phyloP scores from a whole-genome alignment of 2,113 vertebrate species.

The Nicator chloris region DNA sequence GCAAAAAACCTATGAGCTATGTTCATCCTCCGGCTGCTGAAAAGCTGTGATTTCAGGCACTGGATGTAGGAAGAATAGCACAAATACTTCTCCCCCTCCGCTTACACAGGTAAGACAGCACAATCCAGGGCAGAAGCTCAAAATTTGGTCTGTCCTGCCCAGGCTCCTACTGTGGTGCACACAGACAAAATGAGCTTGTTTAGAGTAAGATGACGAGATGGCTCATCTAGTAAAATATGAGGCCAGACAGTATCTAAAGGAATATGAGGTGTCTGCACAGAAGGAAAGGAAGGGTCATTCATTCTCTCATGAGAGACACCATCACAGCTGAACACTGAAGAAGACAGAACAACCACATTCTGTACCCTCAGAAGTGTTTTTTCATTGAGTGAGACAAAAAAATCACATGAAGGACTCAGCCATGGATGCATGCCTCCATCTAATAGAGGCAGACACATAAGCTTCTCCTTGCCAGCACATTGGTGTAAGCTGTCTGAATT shows the following conservation, averaged over 20 bases:
- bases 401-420: background rate
- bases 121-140: background rate
- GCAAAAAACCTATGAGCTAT: background rate
- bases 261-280: background rate
- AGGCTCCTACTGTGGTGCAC: background rate
- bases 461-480: background rate
- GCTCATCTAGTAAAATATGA: background rate
- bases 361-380: background rate
- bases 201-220: background rate
- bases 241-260: background rate
- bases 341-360: background rate
- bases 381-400: background rate
- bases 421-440: background rate
- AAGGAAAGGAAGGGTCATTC: background rate
- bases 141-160: background rate
- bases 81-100: background rate
- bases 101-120: background rate
- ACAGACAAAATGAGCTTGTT: background rate
- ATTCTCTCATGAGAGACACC: background rate
- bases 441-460: background rate
- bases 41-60: background rate
- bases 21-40: background rate
- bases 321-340: background rate
- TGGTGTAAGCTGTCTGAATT: background rate
- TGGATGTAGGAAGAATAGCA: background rate